A percentile compares a stretch with the other conserved stretches of the same genome.
Conservation (phyloP, 1,140 invertebrate genomes). For the Diorhabda sublineata region DNA sequence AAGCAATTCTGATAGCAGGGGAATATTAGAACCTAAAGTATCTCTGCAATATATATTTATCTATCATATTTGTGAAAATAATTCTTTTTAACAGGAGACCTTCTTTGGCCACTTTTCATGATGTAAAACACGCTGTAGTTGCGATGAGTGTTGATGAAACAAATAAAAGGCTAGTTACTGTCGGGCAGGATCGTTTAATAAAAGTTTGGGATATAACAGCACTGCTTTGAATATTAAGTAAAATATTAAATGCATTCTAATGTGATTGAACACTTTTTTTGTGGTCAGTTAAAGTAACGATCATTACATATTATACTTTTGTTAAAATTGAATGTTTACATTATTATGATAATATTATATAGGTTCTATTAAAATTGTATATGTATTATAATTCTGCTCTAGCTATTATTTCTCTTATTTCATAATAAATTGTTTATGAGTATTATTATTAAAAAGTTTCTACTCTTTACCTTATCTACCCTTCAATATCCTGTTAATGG, state of each 20-base stretch:
- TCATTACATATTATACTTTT: constrained; percentile 9
- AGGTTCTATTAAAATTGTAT: constrained; percentile 16
- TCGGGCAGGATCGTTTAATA: constrained; percentile 90
- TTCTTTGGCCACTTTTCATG: constrained; percentile 90
- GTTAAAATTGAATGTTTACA: constrained; percentile 19
- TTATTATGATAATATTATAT: constrained; percentile 8
- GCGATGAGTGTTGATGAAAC: constrained; percentile 87
- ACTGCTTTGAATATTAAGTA: constrained; percentile 44
- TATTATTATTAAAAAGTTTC: constrained; percentile 4
- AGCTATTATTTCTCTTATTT: neutral
- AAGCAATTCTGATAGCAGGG: neutral
- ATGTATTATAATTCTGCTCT: constrained; percentile 14
- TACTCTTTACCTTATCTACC: neutral
- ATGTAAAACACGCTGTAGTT: constrained; percentile 87
- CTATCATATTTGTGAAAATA: neutral
- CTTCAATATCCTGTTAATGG: neutral
- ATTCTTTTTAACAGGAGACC: constrained; percentile 60
- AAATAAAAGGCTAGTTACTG: constrained; percentile 78
- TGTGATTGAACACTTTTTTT: constrained; percentile 17
- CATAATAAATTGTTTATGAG: constrained; percentile 5
- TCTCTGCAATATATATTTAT: no score
- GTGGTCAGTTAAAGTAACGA: constrained; percentile 2
- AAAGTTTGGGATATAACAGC: constrained; percentile 80
- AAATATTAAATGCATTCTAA: constrained; percentile 11
- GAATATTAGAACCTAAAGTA: neutral